phyloP scores from a whole-genome alignment of 2,797 vertebrate genomes.

The Muscicapa comitata region DNA sequence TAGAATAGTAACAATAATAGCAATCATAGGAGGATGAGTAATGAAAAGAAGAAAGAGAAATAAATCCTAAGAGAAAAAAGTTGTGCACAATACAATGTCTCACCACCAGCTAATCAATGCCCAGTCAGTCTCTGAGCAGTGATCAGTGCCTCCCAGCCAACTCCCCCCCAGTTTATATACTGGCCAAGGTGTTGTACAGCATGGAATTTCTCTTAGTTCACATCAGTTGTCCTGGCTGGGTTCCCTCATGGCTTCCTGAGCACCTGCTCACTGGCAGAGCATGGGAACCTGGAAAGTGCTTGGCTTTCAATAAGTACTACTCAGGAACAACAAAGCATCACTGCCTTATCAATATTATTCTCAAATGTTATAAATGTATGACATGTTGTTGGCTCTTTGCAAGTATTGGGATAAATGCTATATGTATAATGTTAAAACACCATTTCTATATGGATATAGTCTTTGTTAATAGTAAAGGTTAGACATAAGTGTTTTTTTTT shows the following conservation, averaged over 20 bases:
- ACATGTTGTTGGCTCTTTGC: too few species aligned
- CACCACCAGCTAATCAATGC: not conserved
- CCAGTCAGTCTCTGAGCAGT: not conserved
- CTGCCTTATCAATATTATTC: not conserved
- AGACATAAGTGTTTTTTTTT: too few species aligned
- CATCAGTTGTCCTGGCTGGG: not conserved
- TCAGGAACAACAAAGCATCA: not conserved
- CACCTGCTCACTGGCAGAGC: not conserved
- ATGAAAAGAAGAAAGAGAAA: not conserved
- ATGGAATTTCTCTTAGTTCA: not conserved
- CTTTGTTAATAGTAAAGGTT: too few species aligned
- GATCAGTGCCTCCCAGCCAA: fast-evolving
- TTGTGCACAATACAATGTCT: not conserved
- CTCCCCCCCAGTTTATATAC: not conserved
- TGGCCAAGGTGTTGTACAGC: not conserved
- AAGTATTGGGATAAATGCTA: too few species aligned
- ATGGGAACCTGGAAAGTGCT: not conserved
- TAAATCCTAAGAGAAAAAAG: not conserved
- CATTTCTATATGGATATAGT: too few species aligned
- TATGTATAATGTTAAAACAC: too few species aligned
- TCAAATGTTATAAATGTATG: too few species aligned
- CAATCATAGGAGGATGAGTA: not conserved
- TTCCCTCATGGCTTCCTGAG: not conserved
- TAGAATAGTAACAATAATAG: not conserved
- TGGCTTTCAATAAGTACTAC: not conserved